phyloP scores from a whole-genome alignment of 1,140 invertebrate species.

The Lasioglossum baleicum region DNA sequence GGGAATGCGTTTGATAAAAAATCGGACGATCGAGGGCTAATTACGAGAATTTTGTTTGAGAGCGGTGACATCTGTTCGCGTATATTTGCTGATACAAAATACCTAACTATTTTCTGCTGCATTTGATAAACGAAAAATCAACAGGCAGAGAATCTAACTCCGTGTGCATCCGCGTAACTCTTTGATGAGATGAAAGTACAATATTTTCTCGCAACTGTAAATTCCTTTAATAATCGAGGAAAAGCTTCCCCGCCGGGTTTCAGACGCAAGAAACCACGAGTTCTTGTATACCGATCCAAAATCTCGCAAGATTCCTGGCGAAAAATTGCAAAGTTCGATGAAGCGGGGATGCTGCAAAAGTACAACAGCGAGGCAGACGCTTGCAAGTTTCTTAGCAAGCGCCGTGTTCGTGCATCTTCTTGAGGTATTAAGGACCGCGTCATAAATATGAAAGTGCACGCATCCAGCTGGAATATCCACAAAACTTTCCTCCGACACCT shows the following conservation, averaged over 20 bases:
- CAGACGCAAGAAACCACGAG: neutral
- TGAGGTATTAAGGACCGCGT: slow-evolving; percentile 52
- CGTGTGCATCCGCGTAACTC: too few species aligned
- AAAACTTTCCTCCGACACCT: slow-evolving; percentile 42
- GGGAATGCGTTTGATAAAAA: neutral
- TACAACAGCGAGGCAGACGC: neutral
- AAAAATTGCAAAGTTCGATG: neutral
- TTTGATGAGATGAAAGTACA: too few species aligned
- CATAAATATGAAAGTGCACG: slow-evolving; percentile 64
- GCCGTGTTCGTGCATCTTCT: slow-evolving; percentile 53
- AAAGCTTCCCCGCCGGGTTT: neutral
- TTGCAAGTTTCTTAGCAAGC: slow-evolving; percentile 27
- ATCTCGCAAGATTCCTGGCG: neutral
- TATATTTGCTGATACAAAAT: too few species aligned
- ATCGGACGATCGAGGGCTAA: neutral
- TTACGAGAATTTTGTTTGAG: neutral
- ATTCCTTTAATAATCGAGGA: too few species aligned
- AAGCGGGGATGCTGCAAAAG: neutral
- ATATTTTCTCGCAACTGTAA: too few species aligned
- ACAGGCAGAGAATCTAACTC: too few species aligned
- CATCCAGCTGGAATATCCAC: slow-evolving; percentile 43
- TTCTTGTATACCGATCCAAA: neutral
- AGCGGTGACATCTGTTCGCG: neutral
- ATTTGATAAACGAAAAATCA: too few species aligned
- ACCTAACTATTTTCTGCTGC: too few species aligned